phyloP scores from a whole-genome alignment of 2,797 vertebrate species.

The Crocodylus rhombifer region DNA sequence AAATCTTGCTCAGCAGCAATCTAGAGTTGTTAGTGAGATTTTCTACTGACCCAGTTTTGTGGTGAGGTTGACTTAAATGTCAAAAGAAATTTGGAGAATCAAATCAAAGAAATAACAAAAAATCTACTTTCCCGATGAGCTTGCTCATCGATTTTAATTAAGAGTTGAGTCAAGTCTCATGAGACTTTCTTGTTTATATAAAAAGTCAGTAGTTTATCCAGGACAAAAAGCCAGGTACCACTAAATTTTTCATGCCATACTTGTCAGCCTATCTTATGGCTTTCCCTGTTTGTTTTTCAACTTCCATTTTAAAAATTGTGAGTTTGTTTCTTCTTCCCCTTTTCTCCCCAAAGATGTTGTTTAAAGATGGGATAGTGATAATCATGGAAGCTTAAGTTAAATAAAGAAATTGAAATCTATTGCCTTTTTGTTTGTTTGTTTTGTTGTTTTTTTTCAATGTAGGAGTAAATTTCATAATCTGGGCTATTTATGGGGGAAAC shows the following conservation, averaged over 20 bases:
- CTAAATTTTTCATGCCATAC: background rate
- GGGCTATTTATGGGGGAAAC: background rate
- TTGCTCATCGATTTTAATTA: background rate
- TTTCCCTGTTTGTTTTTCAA: background rate
- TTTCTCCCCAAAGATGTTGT: background rate
- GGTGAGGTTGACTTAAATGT: background rate
- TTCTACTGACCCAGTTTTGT: background rate
- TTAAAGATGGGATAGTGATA: background rate
- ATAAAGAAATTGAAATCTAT: background rate
- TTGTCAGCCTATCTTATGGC: background rate
- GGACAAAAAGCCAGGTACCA: background rate
- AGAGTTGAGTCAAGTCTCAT: background rate
- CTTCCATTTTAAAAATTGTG: background rate
- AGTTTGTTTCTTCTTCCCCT: background rate
- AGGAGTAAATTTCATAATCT: background rate
- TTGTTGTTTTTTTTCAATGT: background rate
- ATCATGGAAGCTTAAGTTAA: background rate
- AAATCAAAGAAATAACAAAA: no score
- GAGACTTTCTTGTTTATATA: background rate
- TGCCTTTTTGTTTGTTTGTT: background rate
- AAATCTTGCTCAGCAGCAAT: background rate
- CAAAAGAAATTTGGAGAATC: background rate
- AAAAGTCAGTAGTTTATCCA: background rate
- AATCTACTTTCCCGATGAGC: background rate
- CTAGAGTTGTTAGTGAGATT: background rate